phyloP scores from a whole-genome alignment of 2,113 vertebrate genomes.

The Pseudolaguvia tuberculata region DNA sequence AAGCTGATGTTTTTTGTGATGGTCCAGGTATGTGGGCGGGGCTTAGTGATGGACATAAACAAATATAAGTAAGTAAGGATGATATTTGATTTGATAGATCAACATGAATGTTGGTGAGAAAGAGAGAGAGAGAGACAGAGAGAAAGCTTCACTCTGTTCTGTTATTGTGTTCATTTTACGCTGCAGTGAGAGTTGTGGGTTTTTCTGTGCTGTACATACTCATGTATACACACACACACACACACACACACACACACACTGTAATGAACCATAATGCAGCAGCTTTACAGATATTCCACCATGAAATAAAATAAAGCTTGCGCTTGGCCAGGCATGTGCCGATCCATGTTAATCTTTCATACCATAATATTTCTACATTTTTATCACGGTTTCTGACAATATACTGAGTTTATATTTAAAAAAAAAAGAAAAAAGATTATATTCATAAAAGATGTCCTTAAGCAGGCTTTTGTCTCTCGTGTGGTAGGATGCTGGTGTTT shows the following conservation, averaged over 20 bases:
- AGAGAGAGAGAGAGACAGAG: neutral
- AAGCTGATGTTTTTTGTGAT: neutral
- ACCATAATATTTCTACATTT: constrained; percentile 24
- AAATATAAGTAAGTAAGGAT: neutral
- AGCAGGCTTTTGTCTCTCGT: neutral
- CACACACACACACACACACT: constrained; percentile 49
- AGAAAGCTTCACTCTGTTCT: constrained; percentile 1
- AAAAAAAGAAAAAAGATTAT: neutral
- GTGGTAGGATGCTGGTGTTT: neutral
- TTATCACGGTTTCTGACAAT: constrained; percentile 9
- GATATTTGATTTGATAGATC: neutral
- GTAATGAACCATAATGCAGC: constrained; percentile 32
- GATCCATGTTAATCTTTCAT: constrained; percentile 17
- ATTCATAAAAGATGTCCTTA: neutral
- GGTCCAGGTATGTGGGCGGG: neutral
- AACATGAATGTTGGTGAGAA: neutral
- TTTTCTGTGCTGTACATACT: constrained; percentile 69
- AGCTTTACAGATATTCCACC: constrained; percentile 43
- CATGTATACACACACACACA: constrained; percentile 41
- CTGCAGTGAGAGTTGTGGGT: constrained; percentile 45
- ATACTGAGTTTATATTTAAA: constrained; percentile 12
- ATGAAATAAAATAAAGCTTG: constrained; percentile 16
- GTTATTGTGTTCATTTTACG: constrained; percentile 37
- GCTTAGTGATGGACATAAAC: neutral
- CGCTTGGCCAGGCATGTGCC: constrained; percentile 29